Conservation (phyloP, 2,797 vertebrate genomes). For the Lepus townsendii region DNA sequence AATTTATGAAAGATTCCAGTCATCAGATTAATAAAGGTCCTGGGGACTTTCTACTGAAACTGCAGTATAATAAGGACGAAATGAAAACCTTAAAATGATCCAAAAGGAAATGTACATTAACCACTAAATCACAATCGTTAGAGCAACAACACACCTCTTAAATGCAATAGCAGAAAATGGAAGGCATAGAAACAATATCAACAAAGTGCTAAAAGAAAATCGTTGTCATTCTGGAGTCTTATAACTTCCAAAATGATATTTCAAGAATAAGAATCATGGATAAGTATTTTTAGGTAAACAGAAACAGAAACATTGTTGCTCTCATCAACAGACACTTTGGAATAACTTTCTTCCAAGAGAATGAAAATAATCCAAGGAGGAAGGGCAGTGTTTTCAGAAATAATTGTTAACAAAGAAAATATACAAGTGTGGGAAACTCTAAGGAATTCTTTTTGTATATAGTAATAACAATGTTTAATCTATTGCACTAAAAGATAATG, state of each 20-base stretch:
- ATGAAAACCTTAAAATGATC: constrained; percentile 2
- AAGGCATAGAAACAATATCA: neutral
- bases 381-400: neutral
- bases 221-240: neutral
- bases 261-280: neutral
- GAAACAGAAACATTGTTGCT: neutral
- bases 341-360: neutral
- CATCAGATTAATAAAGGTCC: neutral
- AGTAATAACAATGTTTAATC: neutral
- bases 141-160: neutral
- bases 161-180: neutral
- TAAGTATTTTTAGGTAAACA: constrained; percentile 29
- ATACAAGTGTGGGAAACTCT: neutral
- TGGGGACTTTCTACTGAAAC: neutral
- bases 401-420: constrained; percentile 24
- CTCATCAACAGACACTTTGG: neutral
- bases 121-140: neutral
- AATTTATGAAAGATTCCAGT: constrained; percentile 2
- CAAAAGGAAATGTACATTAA: neutral
- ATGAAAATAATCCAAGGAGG: constrained; percentile 12
- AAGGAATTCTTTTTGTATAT: neutral
- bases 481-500: neutral
- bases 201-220: neutral
- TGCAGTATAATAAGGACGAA: neutral
- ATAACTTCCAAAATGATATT: neutral